These are phyloP conservation scores for Willisornis vidua DNA, from an alignment of 2,113 vertebrate genomes.

Conservation along the genomic window DNA sequence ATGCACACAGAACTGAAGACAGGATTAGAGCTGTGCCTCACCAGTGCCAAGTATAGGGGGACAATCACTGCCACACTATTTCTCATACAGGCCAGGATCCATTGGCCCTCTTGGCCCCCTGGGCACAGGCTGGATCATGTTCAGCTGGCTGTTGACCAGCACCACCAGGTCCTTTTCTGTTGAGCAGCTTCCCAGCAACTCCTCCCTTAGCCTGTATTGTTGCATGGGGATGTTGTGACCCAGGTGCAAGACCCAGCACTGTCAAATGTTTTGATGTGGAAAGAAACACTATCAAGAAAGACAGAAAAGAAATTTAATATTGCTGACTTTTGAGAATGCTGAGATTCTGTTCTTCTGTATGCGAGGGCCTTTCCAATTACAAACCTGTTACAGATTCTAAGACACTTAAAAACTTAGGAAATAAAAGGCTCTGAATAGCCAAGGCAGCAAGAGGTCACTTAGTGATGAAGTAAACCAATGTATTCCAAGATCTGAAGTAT, in stretches of 20 bases:
- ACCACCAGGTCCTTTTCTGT: not conserved
- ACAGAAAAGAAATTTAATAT: not conserved
- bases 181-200: not conserved
- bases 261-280: not conserved
- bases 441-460: not conserved
- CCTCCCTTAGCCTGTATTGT: not conserved
- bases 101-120: not conserved
- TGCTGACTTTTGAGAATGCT: not conserved
- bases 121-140: not conserved
- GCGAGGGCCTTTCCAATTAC: not conserved
- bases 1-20: not conserved
- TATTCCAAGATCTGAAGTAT: not conserved
- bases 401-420: not conserved
- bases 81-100: not conserved
- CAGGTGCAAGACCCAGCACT: not conserved
- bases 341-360: not conserved
- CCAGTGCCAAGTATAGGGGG: not conserved
- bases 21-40: not conserved
- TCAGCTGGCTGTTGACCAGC: not conserved
- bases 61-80: not conserved
- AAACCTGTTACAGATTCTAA: not conserved
- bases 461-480: not conserved
- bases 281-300: not conserved
- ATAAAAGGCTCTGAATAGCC: not conserved
- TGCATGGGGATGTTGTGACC: not conserved